Conservation (phyloP, 2,113 vertebrate species). For the Labeo rohita region DNA sequence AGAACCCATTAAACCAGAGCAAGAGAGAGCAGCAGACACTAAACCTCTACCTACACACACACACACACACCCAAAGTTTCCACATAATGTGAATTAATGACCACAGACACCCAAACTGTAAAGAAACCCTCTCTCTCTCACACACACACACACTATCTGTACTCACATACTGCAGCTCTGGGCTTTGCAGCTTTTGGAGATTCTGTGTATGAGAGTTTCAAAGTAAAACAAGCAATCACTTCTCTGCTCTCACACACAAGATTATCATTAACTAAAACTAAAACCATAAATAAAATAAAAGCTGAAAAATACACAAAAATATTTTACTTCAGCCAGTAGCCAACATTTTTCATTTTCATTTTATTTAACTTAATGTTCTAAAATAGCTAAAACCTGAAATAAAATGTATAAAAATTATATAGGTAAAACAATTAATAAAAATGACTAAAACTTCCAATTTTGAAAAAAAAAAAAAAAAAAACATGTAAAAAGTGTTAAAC, state of each 20-base stretch:
- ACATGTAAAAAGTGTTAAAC: too few species aligned
- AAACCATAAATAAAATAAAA: neutral
- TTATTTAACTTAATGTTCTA: too few species aligned
- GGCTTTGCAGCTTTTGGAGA: neutral
- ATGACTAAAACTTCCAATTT: too few species aligned
- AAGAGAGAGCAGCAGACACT: neutral
- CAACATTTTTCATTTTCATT: too few species aligned
- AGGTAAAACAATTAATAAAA: too few species aligned
- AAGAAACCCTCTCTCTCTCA: neutral
- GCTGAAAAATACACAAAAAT: too few species aligned
- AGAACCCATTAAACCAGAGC: neutral
- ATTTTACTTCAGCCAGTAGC: too few species aligned
- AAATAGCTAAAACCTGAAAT: too few species aligned
- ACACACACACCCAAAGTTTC: slow-evolving; percentile 2
- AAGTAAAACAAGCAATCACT: neutral
- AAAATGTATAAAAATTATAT: too few species aligned
- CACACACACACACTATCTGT: neutral
- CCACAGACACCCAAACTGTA: neutral
- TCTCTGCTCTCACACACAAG: neutral
- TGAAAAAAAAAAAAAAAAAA: too few species aligned
- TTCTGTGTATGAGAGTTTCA: slow-evolving; percentile 20
- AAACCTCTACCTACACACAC: slow-evolving; percentile 2
- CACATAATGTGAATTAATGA: neutral
- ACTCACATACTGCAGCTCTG: slow-evolving; percentile 36
- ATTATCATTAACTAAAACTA: neutral